These are phyloP conservation scores for Lamprologus lemairii DNA, from an alignment of 2,113 vertebrate species.

Conservation along the genomic window DNA sequence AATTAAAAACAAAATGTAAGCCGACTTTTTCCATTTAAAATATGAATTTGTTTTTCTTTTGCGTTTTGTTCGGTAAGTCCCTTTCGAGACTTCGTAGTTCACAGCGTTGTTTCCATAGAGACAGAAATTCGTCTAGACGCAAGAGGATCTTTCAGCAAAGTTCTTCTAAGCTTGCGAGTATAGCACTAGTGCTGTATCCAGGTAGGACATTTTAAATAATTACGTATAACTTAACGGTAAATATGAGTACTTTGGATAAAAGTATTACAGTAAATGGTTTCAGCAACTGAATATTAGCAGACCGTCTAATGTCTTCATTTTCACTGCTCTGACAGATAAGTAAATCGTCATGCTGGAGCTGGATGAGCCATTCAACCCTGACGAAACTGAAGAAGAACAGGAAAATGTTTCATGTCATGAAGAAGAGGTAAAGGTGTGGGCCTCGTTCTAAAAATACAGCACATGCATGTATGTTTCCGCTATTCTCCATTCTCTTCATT, in stretches of 20 bases:
- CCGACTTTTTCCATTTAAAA: neutral
- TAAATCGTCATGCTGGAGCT: constrained; percentile 65
- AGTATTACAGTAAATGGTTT: neutral
- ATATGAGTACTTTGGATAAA: neutral
- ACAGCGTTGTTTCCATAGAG: constrained; percentile 45
- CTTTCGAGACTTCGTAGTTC: neutral
- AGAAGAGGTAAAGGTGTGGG: constrained; percentile 6
- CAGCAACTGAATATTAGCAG: neutral
- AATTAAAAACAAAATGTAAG: neutral
- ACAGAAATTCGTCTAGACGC: neutral
- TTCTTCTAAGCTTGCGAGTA: neutral
- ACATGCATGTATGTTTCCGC: neutral
- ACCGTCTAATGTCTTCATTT: neutral
- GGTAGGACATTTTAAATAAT: neutral
- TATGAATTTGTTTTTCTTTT: neutral
- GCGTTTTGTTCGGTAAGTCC: constrained; percentile 33
- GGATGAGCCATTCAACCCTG: constrained; percentile 51
- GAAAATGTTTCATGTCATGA: constrained; percentile 4
- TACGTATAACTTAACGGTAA: neutral
- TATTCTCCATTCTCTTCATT: neutral
- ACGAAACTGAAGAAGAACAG: constrained; percentile 52
- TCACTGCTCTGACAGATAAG: constrained; percentile 50
- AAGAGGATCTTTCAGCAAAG: neutral
- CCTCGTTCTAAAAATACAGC: neutral
- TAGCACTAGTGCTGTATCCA: neutral